These are phyloP conservation scores for Lissonota sp. DNA, from an alignment of 2,888 invertebrate species.

Conservation along the genomic window DNA sequence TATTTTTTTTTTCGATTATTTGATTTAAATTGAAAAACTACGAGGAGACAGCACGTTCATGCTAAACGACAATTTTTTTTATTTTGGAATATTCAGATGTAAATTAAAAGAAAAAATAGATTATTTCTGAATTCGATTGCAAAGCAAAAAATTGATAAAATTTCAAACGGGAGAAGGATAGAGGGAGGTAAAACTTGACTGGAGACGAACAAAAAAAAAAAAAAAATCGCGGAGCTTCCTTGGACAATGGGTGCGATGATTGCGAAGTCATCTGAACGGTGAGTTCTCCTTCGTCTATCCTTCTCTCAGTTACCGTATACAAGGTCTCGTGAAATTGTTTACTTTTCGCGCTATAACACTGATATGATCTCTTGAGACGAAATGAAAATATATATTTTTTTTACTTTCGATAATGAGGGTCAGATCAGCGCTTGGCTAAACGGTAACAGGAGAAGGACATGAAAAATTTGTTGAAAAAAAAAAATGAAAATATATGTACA, in stretches of 20 bases:
- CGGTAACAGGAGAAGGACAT: constrained; percentile 75
- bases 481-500: no score
- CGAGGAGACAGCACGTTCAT: constrained; percentile 71
- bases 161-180: constrained; percentile 82
- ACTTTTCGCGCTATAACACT: constrained; percentile 55
- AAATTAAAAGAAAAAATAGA: constrained; percentile 28
- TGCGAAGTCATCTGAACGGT: constrained; percentile 77
- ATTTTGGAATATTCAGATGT: constrained; percentile 45
- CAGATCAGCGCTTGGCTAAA: constrained; percentile 66
- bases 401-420: constrained; percentile 45
- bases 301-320: constrained; percentile 80
- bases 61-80: constrained; percentile 62
- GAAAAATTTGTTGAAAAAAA: constrained; percentile 24
- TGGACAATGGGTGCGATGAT: constrained; percentile 71
- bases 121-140: constrained; percentile 11
- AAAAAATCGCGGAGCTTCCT: constrained; percentile 74
- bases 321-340: constrained; percentile 47
- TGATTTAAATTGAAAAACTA: constrained; percentile 3
- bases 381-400: constrained; percentile 14
- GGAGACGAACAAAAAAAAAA: constrained; percentile 63
- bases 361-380: constrained; percentile 58
- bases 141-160: constrained; percentile 54
- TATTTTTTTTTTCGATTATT: constrained; percentile 3
- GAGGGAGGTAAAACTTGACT: constrained; percentile 76
- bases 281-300: constrained; percentile 83